Evolutionary conservation across 1,140 invertebrate genomes (phyloP).

Genomic region (Eriosoma lanigerum): DNA sequence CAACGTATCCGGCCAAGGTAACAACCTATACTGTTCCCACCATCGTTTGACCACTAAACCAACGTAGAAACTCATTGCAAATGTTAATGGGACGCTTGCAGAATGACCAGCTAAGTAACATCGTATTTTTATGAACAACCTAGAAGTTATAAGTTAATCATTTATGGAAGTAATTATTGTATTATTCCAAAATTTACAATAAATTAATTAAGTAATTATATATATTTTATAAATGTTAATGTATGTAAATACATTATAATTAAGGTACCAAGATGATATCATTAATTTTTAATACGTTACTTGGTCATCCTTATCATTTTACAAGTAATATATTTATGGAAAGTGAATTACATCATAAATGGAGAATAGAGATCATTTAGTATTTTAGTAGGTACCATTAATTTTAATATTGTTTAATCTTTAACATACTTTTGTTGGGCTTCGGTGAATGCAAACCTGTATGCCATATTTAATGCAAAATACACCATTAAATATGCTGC

Average conservation of each 20-base stretch:
- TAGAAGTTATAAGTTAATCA: conserved; percentile 59
- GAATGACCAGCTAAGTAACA: conserved; percentile 78
- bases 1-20: conserved; percentile 88
- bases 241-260: no score
- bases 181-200: no score
- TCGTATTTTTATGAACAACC: conserved; percentile 77
- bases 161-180: no score
- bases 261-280: no score
- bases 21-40: conserved; percentile 88
- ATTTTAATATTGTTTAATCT: conserved; percentile 11
- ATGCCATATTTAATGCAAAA: conserved; percentile 83
- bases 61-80: conserved; percentile 92
- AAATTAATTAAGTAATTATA: no score
- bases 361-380: no score
- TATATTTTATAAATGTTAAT: no score
- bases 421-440: conserved; percentile 78
- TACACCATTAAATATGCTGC: conserved; percentile 84
- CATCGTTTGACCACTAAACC: conserved; percentile 85
- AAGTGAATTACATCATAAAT: no score
- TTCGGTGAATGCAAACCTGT: conserved; percentile 80
- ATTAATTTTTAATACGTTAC: no score
- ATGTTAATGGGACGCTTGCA: conserved; percentile 87
- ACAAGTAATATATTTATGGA: no score
- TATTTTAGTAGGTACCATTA: no score
- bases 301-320: no score